A percentile compares a stretch with the other conserved stretches of the same genome.
Evolutionary conservation across 2,113 vertebrate species (phyloP).

Genomic region (Zapus hudsonius): DNA sequence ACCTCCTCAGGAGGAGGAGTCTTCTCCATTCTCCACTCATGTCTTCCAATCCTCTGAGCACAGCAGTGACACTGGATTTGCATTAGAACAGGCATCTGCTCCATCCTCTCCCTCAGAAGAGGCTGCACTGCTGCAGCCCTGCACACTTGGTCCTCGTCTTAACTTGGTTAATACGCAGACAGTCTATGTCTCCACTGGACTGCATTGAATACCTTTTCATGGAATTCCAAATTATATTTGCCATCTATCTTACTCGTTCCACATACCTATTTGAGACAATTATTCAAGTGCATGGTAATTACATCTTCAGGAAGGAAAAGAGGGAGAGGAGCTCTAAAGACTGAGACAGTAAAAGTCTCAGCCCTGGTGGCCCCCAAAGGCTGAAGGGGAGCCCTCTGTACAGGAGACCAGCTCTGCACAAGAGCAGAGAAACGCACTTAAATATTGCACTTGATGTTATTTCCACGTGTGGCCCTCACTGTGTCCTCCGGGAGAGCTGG

Average conservation of each 20-base stretch:
- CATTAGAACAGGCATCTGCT: neutral
- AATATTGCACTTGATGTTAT: neutral
- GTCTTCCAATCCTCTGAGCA: neutral
- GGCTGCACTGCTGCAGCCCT: neutral
- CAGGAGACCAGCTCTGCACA: no score
- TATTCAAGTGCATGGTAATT: slow-evolving; percentile 44
- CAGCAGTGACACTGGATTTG: neutral
- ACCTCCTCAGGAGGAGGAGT: neutral
- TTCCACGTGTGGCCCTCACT: neutral
- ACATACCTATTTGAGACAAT: slow-evolving; percentile 11
- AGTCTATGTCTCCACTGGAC: neutral
- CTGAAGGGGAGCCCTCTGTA: no score
- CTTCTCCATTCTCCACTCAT: neutral
- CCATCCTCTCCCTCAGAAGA: neutral
- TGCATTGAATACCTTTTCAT: neutral
- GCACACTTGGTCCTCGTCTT: neutral
- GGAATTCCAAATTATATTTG: slow-evolving; percentile 5
- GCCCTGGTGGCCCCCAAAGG: no score
- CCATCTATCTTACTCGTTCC: neutral
- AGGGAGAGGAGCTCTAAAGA: neutral
- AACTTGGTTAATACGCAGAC: neutral
- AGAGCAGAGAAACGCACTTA: neutral
- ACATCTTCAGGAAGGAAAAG: neutral
- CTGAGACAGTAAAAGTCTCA: neutral
- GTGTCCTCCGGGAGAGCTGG: neutral